These are phyloP conservation scores for Dryobota labecula DNA, from an alignment of 2,888 invertebrate genomes.

Conservation along the genomic window DNA sequence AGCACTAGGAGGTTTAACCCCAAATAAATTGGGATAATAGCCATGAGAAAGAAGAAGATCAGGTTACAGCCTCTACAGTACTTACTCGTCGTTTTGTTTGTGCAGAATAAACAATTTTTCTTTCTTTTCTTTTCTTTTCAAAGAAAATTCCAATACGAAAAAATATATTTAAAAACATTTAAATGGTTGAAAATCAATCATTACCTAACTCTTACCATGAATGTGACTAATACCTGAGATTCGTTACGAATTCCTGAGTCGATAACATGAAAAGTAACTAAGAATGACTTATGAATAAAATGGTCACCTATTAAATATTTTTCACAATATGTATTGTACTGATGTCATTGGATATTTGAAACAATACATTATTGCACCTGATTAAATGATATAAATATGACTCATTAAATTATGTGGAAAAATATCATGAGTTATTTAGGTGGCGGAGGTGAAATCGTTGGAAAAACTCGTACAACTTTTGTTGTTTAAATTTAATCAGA, in stretches of 20 bases:
- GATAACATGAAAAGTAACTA: slow-evolving; percentile 34
- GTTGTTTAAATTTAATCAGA: slow-evolving; percentile 15
- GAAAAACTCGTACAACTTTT: slow-evolving; percentile 6
- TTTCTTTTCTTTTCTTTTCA: too few species aligned
- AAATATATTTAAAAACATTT: slow-evolving; percentile 4
- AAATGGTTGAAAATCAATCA: slow-evolving; percentile 15
- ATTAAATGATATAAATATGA: slow-evolving; percentile 43
- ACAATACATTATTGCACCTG: slow-evolving; percentile 48
- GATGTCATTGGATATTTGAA: slow-evolving; percentile 17
- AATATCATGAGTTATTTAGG: slow-evolving; percentile 23
- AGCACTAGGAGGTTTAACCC: too few species aligned
- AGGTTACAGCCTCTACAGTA: too few species aligned
- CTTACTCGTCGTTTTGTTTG: too few species aligned
- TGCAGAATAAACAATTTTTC: too few species aligned
- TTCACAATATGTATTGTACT: slow-evolving; percentile 21
- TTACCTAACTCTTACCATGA: slow-evolving; percentile 37
- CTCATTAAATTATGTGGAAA: slow-evolving; percentile 33
- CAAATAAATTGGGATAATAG: too few species aligned
- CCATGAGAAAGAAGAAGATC: too few species aligned
- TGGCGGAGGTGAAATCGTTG: slow-evolving; percentile 23
- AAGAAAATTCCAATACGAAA: neutral
- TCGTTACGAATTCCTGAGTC: slow-evolving; percentile 57
- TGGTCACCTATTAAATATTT: neutral
- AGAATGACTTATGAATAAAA: slow-evolving; percentile 17
- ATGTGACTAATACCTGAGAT: slow-evolving; percentile 49